A percentile compares a stretch with the other conserved stretches of the same genome.
Evolutionary conservation across 2,113 vertebrate species (phyloP).

Genomic region (Cavia aperea): DNA sequence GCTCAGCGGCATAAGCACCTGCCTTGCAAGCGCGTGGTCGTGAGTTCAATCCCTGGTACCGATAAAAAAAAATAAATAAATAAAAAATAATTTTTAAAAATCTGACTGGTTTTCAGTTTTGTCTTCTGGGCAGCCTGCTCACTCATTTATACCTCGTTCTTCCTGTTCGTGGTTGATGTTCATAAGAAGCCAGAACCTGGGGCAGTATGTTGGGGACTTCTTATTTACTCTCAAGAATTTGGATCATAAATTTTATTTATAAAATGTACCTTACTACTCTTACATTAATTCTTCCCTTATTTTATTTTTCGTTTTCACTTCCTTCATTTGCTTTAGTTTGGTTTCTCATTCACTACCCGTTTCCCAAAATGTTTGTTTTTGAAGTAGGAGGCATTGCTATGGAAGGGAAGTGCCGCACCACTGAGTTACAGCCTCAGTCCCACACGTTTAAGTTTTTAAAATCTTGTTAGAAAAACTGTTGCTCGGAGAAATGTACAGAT

Average conservation of each 20-base stretch:
- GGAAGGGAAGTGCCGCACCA: not conserved
- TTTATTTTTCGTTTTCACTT: not conserved
- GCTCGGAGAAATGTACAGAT: not conserved
- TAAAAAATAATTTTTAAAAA: not conserved
- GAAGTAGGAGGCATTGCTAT: not conserved
- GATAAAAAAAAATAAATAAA: no score
- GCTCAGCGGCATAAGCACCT: no score
- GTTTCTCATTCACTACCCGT: not conserved
- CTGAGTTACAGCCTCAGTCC: not conserved
- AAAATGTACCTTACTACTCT: not conserved
- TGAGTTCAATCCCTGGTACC: no score
- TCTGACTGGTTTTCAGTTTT: not conserved
- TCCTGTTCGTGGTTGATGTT: not conserved
- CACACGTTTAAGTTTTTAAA: not conserved
- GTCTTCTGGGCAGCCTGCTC: not conserved
- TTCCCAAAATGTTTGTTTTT: not conserved
- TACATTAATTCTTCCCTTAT: not conserved
- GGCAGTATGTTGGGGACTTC: not conserved
- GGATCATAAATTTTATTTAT: not conserved
- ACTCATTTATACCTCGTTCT: not conserved
- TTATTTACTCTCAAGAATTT: slow-evolving; percentile 27
- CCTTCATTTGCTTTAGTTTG: not conserved
- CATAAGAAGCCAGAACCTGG: not conserved
- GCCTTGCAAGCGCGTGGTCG: no score
- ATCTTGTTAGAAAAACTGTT: not conserved